phyloP scores from a whole-genome alignment of 2,113 vertebrate species.

The Psophia crepitans region DNA sequence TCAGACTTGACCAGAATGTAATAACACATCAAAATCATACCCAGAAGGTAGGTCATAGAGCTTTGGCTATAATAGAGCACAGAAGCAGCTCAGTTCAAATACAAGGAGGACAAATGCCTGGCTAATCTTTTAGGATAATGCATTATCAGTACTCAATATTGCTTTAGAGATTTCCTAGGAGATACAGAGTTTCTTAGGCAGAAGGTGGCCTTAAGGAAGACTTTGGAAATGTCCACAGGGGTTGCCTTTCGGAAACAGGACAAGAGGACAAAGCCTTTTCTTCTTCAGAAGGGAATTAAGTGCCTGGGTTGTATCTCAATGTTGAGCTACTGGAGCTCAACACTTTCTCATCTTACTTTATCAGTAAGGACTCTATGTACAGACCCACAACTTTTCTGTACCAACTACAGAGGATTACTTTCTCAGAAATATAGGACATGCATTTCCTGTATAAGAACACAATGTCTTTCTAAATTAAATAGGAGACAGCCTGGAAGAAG shows the following conservation, averaged over 20 bases:
- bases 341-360: neutral
- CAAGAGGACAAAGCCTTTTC: neutral
- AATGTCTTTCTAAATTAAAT: neutral
- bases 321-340: too few relatives aligned
- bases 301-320: neutral
- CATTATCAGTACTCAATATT: neutral
- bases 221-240: neutral
- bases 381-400: neutral
- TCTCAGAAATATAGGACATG: neutral
- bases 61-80: neutral
- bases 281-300: neutral
- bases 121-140: neutral
- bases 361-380: neutral
- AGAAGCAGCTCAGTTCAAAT: neutral
- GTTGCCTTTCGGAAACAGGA: neutral
- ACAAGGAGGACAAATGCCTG: accelerated
- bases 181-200: neutral
- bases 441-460: neutral
- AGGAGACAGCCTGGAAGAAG: neutral
- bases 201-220: neutral
- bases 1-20: neutral
- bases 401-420: neutral
- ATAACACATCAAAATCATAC: neutral
- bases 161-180: neutral
- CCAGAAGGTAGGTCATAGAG: neutral